Percentiles rank a stretch among this genome's conserved stretches.
These are phyloP conservation scores for Drosophila tropicalis DNA, from an alignment of 1,140 invertebrate genomes.

Conservation along the genomic window DNA sequence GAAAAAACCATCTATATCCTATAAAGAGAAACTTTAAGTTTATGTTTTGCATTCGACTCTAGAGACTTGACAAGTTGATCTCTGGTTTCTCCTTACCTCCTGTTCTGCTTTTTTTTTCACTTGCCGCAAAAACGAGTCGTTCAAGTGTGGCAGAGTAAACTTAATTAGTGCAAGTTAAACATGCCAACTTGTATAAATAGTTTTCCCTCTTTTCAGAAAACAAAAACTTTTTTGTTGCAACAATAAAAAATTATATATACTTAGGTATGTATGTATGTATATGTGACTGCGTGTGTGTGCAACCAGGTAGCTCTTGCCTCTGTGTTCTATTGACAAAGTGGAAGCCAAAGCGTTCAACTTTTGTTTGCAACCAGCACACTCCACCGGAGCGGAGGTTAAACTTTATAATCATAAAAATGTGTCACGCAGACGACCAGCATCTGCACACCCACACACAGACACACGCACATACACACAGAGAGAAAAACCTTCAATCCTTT, in stretches of 20 bases:
- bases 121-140: conserved; percentile 47
- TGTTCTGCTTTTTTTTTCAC: conserved; percentile 23
- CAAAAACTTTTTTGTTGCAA: conserved; percentile 68
- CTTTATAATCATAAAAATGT: conserved; percentile 57
- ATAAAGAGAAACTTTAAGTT: not conserved
- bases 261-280: conserved; percentile 13
- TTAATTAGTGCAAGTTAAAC: conserved; percentile 79
- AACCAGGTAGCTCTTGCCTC: not conserved
- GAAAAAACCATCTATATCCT: no score
- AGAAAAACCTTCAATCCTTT: no score
- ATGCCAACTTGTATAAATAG: conserved; percentile 75
- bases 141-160: conserved; percentile 74
- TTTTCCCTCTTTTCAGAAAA: conserved; percentile 50
- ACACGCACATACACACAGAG: not conserved
- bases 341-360: conserved; percentile 14
- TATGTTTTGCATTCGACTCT: conserved; percentile 3
- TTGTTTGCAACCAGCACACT: not conserved
- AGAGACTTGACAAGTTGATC: conserved; percentile 11
- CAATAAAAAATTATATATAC: conserved; percentile 58
- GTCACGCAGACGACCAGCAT: conserved; percentile 41
- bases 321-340: conserved; percentile 56
- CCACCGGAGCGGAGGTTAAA: conserved; percentile 37
- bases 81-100: conserved; percentile 13
- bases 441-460: not conserved
- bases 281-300: conserved; percentile 14